These are phyloP conservation scores for Balaenoptera acutorostrata DNA, from an alignment of 2,113 vertebrate genomes.

Conservation along the genomic window DNA sequence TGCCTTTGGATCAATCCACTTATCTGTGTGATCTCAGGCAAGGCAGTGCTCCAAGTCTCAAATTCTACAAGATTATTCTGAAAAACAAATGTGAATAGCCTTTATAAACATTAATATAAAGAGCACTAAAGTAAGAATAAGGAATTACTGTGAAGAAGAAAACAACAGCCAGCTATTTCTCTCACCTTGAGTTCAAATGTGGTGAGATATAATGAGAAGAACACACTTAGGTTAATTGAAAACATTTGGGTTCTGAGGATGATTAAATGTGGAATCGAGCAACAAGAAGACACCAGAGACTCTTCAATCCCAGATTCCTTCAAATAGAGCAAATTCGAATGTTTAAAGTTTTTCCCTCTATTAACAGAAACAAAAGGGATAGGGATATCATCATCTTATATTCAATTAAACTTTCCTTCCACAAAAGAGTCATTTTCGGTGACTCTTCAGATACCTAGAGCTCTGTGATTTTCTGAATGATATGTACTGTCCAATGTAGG, in stretches of 20 bases:
- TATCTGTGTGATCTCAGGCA: background rate
- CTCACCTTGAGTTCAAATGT: background rate
- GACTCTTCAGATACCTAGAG: background rate
- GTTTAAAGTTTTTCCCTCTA: background rate
- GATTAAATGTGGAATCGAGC: background rate
- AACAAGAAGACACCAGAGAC: background rate
- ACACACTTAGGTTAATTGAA: background rate
- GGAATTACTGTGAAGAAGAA: background rate
- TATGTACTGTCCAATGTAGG: background rate
- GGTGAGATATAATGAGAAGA: background rate
- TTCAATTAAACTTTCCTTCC: background rate
- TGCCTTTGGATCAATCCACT: background rate
- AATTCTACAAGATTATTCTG: background rate
- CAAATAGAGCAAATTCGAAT: background rate
- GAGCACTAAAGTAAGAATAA: background rate
- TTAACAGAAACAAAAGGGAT: background rate
- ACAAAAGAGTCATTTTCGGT: background rate
- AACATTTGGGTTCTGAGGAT: background rate
- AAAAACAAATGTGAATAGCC: background rate
- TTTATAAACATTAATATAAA: background rate
- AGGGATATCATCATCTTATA: background rate
- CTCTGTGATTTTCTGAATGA: background rate
- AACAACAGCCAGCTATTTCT: background rate
- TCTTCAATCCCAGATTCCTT: background rate
- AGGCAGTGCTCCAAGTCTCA: background rate